These are phyloP conservation scores for Noctua fimbriata DNA, from an alignment of 2,888 invertebrate species.

Conservation along the genomic window DNA sequence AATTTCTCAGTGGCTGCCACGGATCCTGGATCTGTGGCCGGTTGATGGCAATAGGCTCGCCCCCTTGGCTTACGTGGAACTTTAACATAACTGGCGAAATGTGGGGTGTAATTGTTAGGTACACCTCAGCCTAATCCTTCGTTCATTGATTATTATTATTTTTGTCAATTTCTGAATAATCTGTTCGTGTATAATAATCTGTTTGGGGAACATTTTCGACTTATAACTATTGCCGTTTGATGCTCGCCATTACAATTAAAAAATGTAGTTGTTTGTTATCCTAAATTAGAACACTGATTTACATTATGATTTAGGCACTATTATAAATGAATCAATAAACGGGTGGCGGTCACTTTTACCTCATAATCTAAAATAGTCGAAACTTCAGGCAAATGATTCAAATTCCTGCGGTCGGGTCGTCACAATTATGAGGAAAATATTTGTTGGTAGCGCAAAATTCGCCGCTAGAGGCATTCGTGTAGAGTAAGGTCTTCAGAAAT, in stretches of 20 bases:
- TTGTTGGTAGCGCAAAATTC: background rate
- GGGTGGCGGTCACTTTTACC: slow-evolving; percentile 25
- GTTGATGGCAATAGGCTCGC: background rate
- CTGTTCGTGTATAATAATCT: background rate
- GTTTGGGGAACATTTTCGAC: background rate
- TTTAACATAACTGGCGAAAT: no score
- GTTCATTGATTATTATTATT: background rate
- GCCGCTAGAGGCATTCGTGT: background rate
- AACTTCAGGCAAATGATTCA: slow-evolving; percentile 29
- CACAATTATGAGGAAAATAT: slow-evolving; percentile 11
- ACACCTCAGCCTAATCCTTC: background rate
- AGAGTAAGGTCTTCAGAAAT: background rate
- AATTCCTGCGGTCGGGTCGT: slow-evolving; percentile 6
- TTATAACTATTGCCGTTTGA: background rate
- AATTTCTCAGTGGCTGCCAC: background rate
- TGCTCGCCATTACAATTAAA: background rate
- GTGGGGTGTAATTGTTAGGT: no score
- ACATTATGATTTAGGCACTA: background rate
- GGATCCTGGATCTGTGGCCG: background rate
- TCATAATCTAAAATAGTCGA: slow-evolving; percentile 42
- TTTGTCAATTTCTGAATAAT: background rate
- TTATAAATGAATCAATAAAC: slow-evolving; percentile 26
- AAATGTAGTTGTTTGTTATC: background rate
- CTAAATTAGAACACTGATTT: background rate
- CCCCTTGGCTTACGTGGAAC: background rate